phyloP scores from a whole-genome alignment of 2,113 vertebrate genomes.

The Oriolus oriolus region DNA sequence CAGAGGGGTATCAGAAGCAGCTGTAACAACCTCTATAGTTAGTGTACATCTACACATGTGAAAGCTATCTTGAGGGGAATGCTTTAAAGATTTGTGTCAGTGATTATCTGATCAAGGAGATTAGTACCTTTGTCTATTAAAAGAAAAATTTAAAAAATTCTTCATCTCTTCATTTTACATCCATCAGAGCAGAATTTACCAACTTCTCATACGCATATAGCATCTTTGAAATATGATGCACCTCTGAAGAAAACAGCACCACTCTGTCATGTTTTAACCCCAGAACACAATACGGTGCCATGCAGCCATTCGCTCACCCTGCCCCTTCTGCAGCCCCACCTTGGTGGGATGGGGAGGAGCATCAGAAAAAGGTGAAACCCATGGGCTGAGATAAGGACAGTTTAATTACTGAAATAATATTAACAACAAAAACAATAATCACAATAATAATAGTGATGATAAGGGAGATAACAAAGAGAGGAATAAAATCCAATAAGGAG shows the following conservation, averaged over 20 bases:
- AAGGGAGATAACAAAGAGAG: neutral
- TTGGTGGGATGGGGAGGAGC: accelerated
- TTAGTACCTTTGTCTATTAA: neutral
- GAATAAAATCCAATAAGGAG: neutral
- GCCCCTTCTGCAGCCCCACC: neutral
- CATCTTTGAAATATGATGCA: neutral
- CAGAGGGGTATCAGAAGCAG: neutral
- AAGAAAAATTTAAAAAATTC: too few species aligned
- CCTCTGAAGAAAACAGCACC: neutral
- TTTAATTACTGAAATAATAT: neutral
- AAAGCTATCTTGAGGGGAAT: neutral
- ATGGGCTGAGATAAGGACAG: neutral
- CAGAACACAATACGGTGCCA: neutral
- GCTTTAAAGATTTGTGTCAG: neutral
- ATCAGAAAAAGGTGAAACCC: accelerated
- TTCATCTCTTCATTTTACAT: neutral
- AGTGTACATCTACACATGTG: neutral
- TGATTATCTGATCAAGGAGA: neutral
- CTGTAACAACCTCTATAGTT: neutral
- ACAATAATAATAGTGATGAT: neutral
- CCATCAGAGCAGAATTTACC: neutral
- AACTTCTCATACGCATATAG: neutral
- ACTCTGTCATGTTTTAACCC: neutral
- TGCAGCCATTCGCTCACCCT: neutral
- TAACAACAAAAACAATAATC: neutral